phyloP scores from a whole-genome alignment of 2,888 invertebrate species.

The Oscheius sp. region DNA sequence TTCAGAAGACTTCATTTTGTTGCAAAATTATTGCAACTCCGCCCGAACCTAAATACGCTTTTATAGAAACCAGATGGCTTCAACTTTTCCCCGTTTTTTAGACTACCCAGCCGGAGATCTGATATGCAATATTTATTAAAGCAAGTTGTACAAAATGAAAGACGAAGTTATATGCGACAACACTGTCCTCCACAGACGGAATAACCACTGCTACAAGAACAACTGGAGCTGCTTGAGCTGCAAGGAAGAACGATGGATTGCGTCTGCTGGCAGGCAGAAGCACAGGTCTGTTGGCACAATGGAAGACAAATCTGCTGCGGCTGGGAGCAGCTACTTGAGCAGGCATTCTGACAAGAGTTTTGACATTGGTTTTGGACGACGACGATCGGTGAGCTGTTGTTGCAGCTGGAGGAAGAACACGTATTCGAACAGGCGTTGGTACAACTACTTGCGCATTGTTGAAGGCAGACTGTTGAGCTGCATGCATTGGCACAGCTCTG shows the following conservation, averaged over 20 bases:
- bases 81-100: no score
- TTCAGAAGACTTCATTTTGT: no score
- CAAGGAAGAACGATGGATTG: constrained; percentile 13
- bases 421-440: constrained; percentile 6
- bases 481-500: constrained; percentile 20
- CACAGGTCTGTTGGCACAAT: constrained; percentile 12
- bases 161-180: constrained; percentile 1
- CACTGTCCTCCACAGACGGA: constrained; percentile 20
- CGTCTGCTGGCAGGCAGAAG: constrained; percentile 14
- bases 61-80: no score
- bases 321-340: neutral
- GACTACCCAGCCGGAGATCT: no score
- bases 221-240: neutral
- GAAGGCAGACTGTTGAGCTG: constrained; percentile 9
- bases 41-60: no score
- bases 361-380: constrained; percentile 3
- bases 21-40: no score
- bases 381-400: neutral
- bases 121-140: no score
- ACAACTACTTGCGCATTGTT: constrained; percentile 7
- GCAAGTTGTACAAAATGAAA: neutral
- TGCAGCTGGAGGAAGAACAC: constrained; percentile 1
- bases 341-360: constrained; percentile 9
- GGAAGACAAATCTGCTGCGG: neutral
- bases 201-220: constrained; percentile 4